Conservation (phyloP, 1,140 invertebrate species). For the Conus betulinus region DNA sequence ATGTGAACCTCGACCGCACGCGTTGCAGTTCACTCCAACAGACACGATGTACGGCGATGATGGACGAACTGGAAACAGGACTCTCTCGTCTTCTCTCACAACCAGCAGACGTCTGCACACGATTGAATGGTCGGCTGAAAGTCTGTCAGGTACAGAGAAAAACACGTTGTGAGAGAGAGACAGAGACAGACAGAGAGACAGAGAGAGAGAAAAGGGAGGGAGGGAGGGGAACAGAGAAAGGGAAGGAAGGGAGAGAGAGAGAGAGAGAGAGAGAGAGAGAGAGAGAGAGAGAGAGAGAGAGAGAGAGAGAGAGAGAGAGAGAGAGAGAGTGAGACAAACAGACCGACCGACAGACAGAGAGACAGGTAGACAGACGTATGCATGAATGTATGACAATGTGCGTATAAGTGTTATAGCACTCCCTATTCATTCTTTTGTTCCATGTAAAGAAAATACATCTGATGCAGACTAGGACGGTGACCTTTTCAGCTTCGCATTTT, state of each 20-base stretch:
- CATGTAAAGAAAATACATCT: no score
- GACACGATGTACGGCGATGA: not conserved
- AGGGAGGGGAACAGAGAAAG: not conserved
- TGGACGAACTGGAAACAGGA: not conserved
- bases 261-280: not conserved
- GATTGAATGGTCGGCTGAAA: not conserved
- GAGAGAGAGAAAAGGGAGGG: not conserved
- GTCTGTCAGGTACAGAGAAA: not conserved
- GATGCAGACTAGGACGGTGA: no score
- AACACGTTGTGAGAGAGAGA: not conserved
- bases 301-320: not conserved
- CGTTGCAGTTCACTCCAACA: not conserved
- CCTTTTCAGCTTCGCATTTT: no score
- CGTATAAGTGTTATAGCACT: no score
- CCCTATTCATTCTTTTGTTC: no score
- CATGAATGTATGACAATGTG: not conserved
- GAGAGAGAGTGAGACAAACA: constrained; percentile 10
- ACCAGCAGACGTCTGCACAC: not conserved
- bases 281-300: not conserved
- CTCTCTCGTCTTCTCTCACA: no score
- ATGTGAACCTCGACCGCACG: no score
- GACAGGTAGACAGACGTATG: not conserved
- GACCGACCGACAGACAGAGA: not conserved
- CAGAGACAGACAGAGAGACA: constrained; percentile 4
- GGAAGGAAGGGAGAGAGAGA: not conserved